Percentiles rank a stretch among this genome's conserved stretches.
phyloP scores from a whole-genome alignment of 2,797 vertebrate genomes.

The Melopsittacus undulatus region DNA sequence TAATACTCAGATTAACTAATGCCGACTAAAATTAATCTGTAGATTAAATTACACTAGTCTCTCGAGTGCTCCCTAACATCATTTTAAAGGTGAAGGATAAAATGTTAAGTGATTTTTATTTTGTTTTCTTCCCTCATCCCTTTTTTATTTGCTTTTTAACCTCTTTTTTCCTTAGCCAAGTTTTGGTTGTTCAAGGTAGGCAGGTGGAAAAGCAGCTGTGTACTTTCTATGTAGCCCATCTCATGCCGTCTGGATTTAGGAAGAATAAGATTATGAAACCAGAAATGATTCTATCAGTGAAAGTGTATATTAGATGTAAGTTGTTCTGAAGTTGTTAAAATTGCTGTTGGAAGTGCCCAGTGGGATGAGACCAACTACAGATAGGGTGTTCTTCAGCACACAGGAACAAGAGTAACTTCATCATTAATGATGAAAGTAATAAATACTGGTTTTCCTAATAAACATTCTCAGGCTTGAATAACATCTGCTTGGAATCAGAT shows the following conservation, averaged over 20 bases:
- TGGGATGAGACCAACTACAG: rapidly evolving
- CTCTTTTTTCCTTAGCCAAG: not conserved
- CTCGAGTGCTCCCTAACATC: not conserved
- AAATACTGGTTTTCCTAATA: not conserved
- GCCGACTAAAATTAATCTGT: not conserved
- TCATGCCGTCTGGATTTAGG: not conserved
- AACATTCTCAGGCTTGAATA: not conserved
- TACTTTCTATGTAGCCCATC: not conserved
- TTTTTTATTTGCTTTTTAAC: not conserved
- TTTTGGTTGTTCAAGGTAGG: rapidly evolving
- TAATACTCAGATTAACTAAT: not conserved
- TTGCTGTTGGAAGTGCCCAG: not conserved
- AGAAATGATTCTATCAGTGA: not conserved
- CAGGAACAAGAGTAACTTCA: not conserved
- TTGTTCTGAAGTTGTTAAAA: not conserved
- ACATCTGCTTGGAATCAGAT: not conserved
- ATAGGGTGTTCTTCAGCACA: not conserved
- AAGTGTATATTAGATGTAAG: too few relatives aligned
- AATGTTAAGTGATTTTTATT: not conserved
- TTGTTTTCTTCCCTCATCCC: rapidly evolving
- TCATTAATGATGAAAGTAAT: not conserved
- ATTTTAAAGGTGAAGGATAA: not conserved
- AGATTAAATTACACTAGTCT: not conserved
- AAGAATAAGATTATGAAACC: not conserved
- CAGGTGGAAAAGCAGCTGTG: not conserved